Conservation (phyloP, 2,888 invertebrate species). For the Ophraella communa region DNA sequence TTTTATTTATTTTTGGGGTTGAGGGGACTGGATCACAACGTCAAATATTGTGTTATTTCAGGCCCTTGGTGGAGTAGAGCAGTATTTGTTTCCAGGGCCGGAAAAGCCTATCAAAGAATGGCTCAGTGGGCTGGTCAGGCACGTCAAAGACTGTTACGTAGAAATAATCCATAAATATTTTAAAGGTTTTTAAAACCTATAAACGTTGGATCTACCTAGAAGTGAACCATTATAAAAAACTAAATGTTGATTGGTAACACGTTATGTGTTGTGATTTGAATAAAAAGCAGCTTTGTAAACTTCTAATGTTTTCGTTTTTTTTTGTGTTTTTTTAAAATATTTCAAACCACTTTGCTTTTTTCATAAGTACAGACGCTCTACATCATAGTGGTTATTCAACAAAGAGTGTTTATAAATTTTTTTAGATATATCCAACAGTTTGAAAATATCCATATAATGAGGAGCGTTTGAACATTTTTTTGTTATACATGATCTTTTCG, state of each 20-base stretch:
- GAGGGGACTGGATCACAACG: background rate
- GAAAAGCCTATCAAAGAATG: conserved; percentile 17
- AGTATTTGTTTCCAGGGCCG: conserved; percentile 5
- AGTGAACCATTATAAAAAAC: background rate
- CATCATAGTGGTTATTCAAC: background rate
- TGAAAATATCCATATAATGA: no score
- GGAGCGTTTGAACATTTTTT: no score
- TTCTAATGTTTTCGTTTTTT: conserved; percentile 8
- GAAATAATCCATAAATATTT: background rate
- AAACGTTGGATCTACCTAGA: conserved; percentile 15
- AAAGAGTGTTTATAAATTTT: background rate
- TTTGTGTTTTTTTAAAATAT: conserved; percentile 1
- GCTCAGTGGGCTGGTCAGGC: conserved; percentile 21
- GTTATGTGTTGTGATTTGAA: conserved; percentile 15
- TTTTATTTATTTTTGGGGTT: background rate
- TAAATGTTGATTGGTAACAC: conserved; percentile 13
- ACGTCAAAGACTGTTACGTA: conserved; percentile 8
- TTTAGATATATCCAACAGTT: no score
- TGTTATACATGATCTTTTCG: no score
- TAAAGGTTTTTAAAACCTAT: conserved; percentile 4
- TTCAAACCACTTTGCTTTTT: conserved; percentile 1
- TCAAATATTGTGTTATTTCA: conserved; percentile 11
- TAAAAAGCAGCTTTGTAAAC: conserved; percentile 4
- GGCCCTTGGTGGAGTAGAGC: conserved; percentile 21
- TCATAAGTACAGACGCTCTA: background rate